Evolutionary conservation across 2,888 invertebrate species (phyloP), one percentile per base, ranked within the genome.

Genomic region (Lochmaea crataegi): DNA sequence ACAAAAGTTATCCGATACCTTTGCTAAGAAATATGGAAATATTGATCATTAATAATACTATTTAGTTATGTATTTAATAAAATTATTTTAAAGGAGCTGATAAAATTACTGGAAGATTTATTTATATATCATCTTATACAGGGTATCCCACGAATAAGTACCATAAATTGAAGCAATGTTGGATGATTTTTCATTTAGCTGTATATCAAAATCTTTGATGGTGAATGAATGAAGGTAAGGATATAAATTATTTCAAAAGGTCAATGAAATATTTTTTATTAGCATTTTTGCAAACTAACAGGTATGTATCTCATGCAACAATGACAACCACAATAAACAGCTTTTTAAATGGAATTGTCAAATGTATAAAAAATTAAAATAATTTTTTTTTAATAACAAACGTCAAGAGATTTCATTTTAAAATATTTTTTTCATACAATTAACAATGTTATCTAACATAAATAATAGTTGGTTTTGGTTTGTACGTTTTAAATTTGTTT

Each of bases 221-320:
- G 22, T 22, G 22, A 22, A 22, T 22, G 22, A 22, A 22, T 2
- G 2, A 32, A 32, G 32, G 32, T 32, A 32, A 32, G 32, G 32
- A 22, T 6, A 32, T 22, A 22, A 64, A 64, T 32, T 38, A 53
- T 32, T 41, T 9, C n/a, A 61, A 56, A 16, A 14, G 48, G 63
- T 63, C 72, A 77, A 74, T 78, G 79, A 79, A 79, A 80, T 80
- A 80, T 78, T 78, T 58, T 53, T 77, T 79, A 77, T 78, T 78
- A 77, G 77, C 78, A 77, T 77, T 78, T 77, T 77, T 77, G 78
- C 80, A 78, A 78, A 79, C 80, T 79, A 78, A 74, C 77, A 78
- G 72, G 73, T 74, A 72, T 73, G 32, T 69, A 73, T 75, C 74
- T 75, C 74, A 71, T 75, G 74, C 76, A 76, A 76, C 76, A 75